These are phyloP conservation scores for Rousettus madagascariensis DNA, from an alignment of 2,797 vertebrate genomes.

Conservation along the genomic window DNA sequence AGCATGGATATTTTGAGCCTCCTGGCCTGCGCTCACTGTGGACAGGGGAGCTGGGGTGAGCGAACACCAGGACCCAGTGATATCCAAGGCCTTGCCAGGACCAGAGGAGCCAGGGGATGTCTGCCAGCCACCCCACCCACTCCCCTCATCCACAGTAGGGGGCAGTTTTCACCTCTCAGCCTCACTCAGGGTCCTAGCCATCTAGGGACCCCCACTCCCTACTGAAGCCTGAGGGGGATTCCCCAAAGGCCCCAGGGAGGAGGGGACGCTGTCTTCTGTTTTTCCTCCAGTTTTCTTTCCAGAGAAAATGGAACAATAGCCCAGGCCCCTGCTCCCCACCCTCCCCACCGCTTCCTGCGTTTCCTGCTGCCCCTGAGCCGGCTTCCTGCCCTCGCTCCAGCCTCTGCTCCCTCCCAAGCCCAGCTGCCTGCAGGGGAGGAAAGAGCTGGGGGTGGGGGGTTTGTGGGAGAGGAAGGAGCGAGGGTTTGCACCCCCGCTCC, in stretches of 20 bases:
- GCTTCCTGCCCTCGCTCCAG: constrained; percentile 78
- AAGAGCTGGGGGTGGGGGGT: constrained; percentile 61
- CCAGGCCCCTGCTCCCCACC: constrained; percentile 74
- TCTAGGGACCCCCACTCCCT: constrained; percentile 14
- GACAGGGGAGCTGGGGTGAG: not conserved
- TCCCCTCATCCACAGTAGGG: not conserved
- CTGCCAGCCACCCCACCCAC: not conserved
- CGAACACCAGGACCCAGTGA: too few species aligned
- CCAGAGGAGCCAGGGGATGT: not conserved
- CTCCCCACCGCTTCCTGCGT: constrained; percentile 75
- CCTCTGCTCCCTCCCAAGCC: constrained; percentile 65
- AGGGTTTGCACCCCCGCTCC: not conserved
- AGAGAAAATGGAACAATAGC: constrained; percentile 80
- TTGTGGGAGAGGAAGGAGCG: constrained; percentile 69
- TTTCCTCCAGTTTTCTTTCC: constrained; percentile 78
- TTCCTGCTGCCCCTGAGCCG: constrained; percentile 79
- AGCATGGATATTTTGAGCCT: not conserved
- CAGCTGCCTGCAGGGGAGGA: constrained; percentile 76
- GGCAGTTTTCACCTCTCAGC: not conserved
- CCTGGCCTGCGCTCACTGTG: not conserved
- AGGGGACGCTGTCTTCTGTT: constrained; percentile 72
- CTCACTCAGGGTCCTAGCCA: not conserved
- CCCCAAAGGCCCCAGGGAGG: constrained; percentile 66
- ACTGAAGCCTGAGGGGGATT: constrained; percentile 64
- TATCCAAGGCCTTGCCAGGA: not conserved